Evolutionary conservation across 2,797 vertebrate genomes (phyloP), one percentile per base, ranked within the genome.

Genomic region (Acrossocheilus fasciatus): DNA sequence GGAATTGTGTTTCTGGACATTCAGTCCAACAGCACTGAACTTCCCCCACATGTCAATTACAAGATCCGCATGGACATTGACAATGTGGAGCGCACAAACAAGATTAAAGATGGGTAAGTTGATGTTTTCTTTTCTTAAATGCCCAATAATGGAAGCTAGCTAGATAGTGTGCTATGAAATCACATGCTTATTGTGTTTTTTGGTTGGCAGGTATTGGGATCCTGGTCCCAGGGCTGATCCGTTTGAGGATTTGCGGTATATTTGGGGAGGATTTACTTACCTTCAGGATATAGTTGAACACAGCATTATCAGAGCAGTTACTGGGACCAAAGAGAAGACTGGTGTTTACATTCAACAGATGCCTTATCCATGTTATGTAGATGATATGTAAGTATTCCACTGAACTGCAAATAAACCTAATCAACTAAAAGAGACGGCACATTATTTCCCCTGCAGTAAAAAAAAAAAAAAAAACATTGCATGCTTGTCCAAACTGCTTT

Each of bases 21-120:
- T 2, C 14, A 87, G 23, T 91, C 94, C 26, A 94, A 93, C 90
- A 97, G 96, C 59, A 84, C 91, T 0, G 95, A 97, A 47, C 93
- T 99, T 82, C 98, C 98, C 10, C 93, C 92, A 0, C 98, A 99
- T 0, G 95, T 99, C 90, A 98, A 97, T 91, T 99, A 99, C 91
- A 99, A 99, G 93, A 99, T 99, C 89, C 97, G 98, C 76, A 99
- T 99, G 98, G 98, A 99, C 91, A 99, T 99, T 0, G 98, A 99
- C 91, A 99, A 98, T 0, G 98, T 99, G 88, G 98, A 99, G 91
- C 96, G 98, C 91, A 99, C 98, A 0, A 99, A 99, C 92, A 99
- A 99, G 93, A 99, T 99, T 88, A 99, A 98, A 92, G 98, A 99
- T 0, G 96, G 95, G 98, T 99, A 92, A 93, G 96, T 82, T 17